Conservation (phyloP, 2,797 vertebrate genomes). For the Cirrhinus molitorella region DNA sequence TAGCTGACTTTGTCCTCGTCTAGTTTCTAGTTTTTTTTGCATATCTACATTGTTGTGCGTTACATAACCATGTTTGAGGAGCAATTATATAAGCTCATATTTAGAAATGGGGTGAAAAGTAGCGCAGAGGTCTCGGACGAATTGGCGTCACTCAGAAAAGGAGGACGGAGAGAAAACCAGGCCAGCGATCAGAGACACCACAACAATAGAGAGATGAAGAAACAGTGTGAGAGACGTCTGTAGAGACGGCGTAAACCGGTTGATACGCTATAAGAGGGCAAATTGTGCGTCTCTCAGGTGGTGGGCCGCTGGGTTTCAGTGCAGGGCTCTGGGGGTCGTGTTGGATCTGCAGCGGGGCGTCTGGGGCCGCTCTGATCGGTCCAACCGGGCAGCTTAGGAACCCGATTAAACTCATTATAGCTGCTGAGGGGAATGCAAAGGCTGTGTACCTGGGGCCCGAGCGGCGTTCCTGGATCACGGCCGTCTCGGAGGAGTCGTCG, state of each 20-base stretch:
- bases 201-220: not conserved
- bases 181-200: not conserved
- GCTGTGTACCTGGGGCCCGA: conserved; percentile 52
- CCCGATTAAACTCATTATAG: conserved; percentile 66
- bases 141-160: conserved; percentile 50
- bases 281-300: conserved; percentile 47
- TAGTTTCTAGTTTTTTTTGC: conserved; percentile 52
- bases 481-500: conserved; percentile 58
- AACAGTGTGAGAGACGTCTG: not conserved
- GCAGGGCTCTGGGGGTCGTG: conserved; percentile 11
- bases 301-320: conserved; percentile 31
- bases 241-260: not conserved
- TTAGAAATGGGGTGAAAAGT: conserved; percentile 50
- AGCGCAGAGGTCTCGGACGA: conserved; percentile 34
- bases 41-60: conserved; percentile 62
- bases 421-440: conserved; percentile 55
- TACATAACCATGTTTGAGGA: conserved; percentile 58
- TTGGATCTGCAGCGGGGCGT: conserved; percentile 30
- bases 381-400: conserved; percentile 59
- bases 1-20: conserved; percentile 26
- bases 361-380: conserved; percentile 53
- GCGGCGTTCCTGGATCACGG: conserved; percentile 32
- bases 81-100: conserved; percentile 59
- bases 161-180: conserved; percentile 40
- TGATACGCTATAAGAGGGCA: conserved; percentile 23